Percentiles rank a stretch among this genome's conserved stretches.
These are phyloP conservation scores for Acronicta leporina DNA, from an alignment of 2,888 invertebrate species.

Conservation along the genomic window DNA sequence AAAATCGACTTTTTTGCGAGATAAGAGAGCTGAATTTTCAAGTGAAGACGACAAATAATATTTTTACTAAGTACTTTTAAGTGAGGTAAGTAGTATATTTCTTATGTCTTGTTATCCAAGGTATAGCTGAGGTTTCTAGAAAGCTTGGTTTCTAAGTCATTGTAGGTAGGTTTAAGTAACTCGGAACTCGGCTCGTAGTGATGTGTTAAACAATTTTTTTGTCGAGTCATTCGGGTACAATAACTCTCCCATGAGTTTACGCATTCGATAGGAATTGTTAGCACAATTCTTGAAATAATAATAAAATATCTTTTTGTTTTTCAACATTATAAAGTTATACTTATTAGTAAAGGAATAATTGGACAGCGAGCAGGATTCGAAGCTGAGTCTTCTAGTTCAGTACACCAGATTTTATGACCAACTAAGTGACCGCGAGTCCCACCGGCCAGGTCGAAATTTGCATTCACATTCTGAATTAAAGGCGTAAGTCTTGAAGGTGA, in stretches of 20 bases:
- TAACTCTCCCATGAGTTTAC: background rate
- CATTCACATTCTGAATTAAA: too few relatives aligned
- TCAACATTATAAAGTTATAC: too few relatives aligned
- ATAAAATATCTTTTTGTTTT: too few relatives aligned
- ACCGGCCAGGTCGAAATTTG: too few relatives aligned
- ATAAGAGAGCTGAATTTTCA: constrained; percentile 28
- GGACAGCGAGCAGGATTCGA: too few relatives aligned
- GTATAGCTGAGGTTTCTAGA: constrained; percentile 48
- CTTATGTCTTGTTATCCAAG: constrained; percentile 50
- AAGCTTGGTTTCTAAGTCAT: constrained; percentile 51
- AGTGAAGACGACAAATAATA: constrained; percentile 44
- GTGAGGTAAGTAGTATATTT: constrained; percentile 43
- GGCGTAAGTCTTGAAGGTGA: too few relatives aligned
- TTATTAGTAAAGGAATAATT: too few relatives aligned
- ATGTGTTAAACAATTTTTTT: constrained; percentile 24
- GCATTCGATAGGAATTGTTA: background rate
- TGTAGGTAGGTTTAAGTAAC: constrained; percentile 48
- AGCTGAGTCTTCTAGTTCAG: too few relatives aligned
- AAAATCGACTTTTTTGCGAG: constrained; percentile 37
- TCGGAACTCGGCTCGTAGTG: constrained; percentile 33
- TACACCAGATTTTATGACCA: too few relatives aligned
- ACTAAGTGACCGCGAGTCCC: too few relatives aligned
- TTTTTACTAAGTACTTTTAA: constrained; percentile 51
- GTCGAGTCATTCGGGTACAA: constrained; percentile 2
- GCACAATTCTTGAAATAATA: too few relatives aligned